A percentile compares a stretch with the other conserved stretches of the same genome.
Evolutionary conservation across 2,888 invertebrate genomes (phyloP).

Genomic region (Callimorpha dominula): DNA sequence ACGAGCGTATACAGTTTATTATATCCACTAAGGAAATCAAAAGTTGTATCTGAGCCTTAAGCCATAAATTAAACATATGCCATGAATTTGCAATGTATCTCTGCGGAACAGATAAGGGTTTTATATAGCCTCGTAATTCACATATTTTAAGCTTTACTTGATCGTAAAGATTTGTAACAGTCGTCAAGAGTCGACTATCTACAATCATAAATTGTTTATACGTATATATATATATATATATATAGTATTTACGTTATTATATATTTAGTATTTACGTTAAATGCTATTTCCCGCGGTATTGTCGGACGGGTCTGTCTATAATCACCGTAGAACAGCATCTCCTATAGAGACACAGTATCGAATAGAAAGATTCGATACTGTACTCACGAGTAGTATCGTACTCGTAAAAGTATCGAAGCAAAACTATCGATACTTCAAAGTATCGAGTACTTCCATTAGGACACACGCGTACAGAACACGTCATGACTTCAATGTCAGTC

Average conservation of each 20-base stretch:
- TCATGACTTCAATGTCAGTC: no score
- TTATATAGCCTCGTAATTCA: conserved; percentile 7
- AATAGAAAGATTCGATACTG: no score
- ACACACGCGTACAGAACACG: no score
- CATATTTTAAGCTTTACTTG: conserved; percentile 8
- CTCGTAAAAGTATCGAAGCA: no score
- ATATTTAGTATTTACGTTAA: conserved; percentile 11
- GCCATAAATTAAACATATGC: not conserved
- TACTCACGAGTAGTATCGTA: no score
- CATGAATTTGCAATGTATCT: conserved; percentile 1
- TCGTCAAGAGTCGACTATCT: not conserved
- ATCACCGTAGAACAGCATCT: no score
- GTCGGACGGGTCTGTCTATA: no score
- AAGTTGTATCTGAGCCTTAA: not conserved
- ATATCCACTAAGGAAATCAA: not conserved
- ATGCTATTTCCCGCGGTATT: not conserved
- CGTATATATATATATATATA: not conserved
- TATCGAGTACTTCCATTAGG: no score
- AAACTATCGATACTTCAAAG: no score
- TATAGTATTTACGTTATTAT: not conserved
- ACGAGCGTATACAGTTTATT: not conserved
- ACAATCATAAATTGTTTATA: conserved; percentile 1
- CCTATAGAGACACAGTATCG: no score
- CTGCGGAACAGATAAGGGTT: conserved; percentile 14
- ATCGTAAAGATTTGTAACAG: conserved; percentile 16